A percentile compares a stretch with the other conserved stretches of the same genome.
Conservation (phyloP, 2,113 vertebrate genomes). For the Coreoperca whiteheadi region DNA sequence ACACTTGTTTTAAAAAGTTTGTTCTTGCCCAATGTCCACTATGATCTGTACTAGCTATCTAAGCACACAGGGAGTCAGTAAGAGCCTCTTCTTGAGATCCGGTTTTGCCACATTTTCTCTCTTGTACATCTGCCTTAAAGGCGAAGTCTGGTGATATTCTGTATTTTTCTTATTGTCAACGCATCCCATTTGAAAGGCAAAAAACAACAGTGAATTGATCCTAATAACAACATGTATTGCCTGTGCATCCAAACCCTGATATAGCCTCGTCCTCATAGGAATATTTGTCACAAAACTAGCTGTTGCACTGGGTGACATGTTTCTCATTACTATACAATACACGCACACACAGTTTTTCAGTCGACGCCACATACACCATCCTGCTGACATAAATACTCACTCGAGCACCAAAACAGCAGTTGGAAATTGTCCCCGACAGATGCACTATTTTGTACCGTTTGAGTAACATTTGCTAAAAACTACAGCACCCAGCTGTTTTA, state of each 20-base stretch:
- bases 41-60: slow-evolving; percentile 5
- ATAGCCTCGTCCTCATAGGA: background rate
- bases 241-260: background rate
- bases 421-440: background rate
- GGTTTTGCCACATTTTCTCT: background rate
- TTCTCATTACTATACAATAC: background rate
- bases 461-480: too few relatives aligned
- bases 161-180: background rate
- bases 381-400: too few relatives aligned
- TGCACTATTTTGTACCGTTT: too few relatives aligned
- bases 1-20: slow-evolving; percentile 1
- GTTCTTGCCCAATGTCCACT: background rate
- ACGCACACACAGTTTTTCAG: background rate
- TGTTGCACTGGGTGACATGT: background rate
- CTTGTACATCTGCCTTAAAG: background rate
- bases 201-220: background rate
- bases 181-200: background rate
- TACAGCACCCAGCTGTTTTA: too few relatives aligned
- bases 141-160: background rate
- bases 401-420: background rate
- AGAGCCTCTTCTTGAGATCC: background rate
- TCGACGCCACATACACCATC: background rate
- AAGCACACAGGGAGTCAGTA: background rate
- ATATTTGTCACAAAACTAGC: background rate
- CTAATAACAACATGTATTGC: background rate